A percentile compares a stretch with the other conserved stretches of the same genome.
phyloP scores from a whole-genome alignment of 2,888 invertebrate genomes.

The Drosophila setosimentum region DNA sequence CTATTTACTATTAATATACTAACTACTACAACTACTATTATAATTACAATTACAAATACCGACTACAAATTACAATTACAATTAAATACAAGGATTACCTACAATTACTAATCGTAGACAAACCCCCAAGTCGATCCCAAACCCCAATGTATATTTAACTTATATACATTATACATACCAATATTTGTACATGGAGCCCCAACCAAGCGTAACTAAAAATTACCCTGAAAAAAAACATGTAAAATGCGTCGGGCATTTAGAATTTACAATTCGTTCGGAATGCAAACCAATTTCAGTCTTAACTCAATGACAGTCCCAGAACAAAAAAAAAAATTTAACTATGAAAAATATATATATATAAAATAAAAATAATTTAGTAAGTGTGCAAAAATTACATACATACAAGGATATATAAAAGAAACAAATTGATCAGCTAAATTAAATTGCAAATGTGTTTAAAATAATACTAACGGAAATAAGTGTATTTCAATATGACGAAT shows the following conservation, averaged over 20 bases:
- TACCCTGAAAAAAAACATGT: background rate
- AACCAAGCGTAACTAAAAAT: slow-evolving; percentile 51
- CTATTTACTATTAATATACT: slow-evolving; percentile 59
- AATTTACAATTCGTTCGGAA: slow-evolving; percentile 56
- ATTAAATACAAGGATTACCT: slow-evolving; percentile 10
- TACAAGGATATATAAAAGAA: slow-evolving; percentile 9
- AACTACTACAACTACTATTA: slow-evolving; percentile 42
- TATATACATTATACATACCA: slow-evolving; percentile 64
- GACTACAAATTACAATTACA: slow-evolving; percentile 36
- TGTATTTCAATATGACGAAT: slow-evolving; percentile 75
- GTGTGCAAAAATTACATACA: slow-evolving; percentile 12
- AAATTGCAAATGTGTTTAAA: slow-evolving; percentile 74
- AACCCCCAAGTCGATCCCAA: slow-evolving; percentile 1
- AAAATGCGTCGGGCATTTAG: slow-evolving; percentile 50
- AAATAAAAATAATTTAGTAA: slow-evolving; percentile 24
- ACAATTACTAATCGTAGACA: slow-evolving; percentile 34
- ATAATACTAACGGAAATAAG: slow-evolving; percentile 54
- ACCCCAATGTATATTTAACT: slow-evolving; percentile 47
- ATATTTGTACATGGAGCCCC: slow-evolving; percentile 71
- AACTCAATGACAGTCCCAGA: slow-evolving; percentile 31
- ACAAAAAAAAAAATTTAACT: slow-evolving; percentile 18
- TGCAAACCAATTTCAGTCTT: slow-evolving; percentile 41
- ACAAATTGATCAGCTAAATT: slow-evolving; percentile 19
- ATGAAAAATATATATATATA: slow-evolving; percentile 9
- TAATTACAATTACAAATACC: slow-evolving; percentile 51